These are phyloP conservation scores for Agrochola circellaris DNA, from an alignment of 2,888 invertebrate species.

Conservation along the genomic window DNA sequence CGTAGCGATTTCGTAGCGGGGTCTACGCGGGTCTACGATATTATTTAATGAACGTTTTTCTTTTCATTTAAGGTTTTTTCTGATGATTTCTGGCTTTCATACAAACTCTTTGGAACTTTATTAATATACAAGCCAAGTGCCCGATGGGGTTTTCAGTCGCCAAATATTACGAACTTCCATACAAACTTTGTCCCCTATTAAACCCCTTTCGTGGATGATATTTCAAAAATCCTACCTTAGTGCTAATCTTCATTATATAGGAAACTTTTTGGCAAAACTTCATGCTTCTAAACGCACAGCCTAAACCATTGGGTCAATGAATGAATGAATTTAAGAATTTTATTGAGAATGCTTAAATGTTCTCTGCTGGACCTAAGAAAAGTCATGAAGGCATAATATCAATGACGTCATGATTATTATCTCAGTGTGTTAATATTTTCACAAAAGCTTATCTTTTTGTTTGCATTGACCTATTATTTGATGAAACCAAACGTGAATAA, in stretches of 20 bases:
- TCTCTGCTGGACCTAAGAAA: not conserved
- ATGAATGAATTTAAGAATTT: too few relatives aligned
- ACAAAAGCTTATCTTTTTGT: not conserved
- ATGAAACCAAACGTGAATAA: not conserved
- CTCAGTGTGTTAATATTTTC: not conserved
- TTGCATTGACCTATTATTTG: too few relatives aligned
- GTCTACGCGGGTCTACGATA: constrained; percentile 45
- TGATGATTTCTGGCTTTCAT: not conserved
- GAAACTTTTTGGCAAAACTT: not conserved
- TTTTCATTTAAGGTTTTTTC: not conserved
- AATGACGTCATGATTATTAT: not conserved
- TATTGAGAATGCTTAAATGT: not conserved
- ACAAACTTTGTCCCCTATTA: not conserved
- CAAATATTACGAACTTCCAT: not conserved
- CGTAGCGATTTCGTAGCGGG: constrained; percentile 52
- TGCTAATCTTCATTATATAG: not conserved
- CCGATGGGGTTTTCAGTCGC: not conserved
- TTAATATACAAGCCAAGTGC: not conserved
- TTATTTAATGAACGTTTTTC: constrained; percentile 11
- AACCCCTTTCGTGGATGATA: not conserved
- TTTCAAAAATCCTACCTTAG: too few relatives aligned
- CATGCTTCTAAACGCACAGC: too few relatives aligned
- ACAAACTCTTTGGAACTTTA: not conserved
- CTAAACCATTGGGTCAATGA: too few relatives aligned
- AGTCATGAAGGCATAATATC: not conserved